These are phyloP conservation scores for Bombus turneri DNA, from an alignment of 1,140 invertebrate genomes.

Conservation along the genomic window DNA sequence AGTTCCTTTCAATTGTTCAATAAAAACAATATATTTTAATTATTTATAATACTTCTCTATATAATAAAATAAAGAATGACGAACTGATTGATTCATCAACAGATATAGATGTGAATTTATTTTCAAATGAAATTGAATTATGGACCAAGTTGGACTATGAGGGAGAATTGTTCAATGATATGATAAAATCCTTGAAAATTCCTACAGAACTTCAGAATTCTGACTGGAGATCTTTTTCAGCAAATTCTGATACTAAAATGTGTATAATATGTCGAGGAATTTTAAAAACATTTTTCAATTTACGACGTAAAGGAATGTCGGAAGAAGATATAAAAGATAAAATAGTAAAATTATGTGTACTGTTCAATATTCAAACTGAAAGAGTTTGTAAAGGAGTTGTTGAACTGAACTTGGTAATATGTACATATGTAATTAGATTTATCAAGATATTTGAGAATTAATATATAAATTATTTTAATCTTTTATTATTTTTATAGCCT, in stretches of 20 bases:
- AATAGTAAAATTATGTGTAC: slow-evolving; percentile 81
- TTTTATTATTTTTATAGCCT: slow-evolving; percentile 78
- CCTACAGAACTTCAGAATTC: slow-evolving; percentile 58
- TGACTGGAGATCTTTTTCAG: slow-evolving; percentile 55
- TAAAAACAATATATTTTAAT: not conserved
- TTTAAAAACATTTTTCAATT: slow-evolving; percentile 77
- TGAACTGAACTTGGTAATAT: slow-evolving; percentile 82
- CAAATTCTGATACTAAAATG: slow-evolving; percentile 60
- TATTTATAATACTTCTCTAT: not conserved
- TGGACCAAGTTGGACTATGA: slow-evolving; percentile 60
- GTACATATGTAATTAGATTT: not conserved
- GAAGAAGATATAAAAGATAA: slow-evolving; percentile 75
- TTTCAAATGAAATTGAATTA: slow-evolving; percentile 67
- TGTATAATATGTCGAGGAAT: slow-evolving; percentile 83
- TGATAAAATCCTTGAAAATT: slow-evolving; percentile 60
- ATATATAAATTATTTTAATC: not conserved
- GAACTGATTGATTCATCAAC: slow-evolving; percentile 1
- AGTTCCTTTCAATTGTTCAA: not conserved
- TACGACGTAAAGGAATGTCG: slow-evolving; percentile 74
- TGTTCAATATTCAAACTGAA: slow-evolving; percentile 82
- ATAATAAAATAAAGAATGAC: not conserved
- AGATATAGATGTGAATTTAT: slow-evolving; percentile 16
- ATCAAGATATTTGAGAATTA: not conserved
- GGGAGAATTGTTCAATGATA: slow-evolving; percentile 56
- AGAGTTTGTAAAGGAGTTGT: slow-evolving; percentile 85